A percentile compares a stretch with the other conserved stretches of the same genome.
phyloP scores from a whole-genome alignment of 2,888 invertebrate species.

The Tenthredo notha region DNA sequence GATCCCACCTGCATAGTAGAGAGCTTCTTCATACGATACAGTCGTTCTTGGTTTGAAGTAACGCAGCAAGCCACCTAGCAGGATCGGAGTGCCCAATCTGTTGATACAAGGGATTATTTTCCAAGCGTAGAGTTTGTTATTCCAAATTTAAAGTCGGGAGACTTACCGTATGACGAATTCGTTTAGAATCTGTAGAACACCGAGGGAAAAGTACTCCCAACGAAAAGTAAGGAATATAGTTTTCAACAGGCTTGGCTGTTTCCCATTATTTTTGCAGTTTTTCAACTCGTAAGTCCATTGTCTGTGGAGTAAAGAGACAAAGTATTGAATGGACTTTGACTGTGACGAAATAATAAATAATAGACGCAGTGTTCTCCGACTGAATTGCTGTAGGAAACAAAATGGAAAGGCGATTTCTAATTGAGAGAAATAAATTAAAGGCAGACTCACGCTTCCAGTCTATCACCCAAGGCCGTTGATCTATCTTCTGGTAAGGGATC shows the following conservation, averaged over 20 bases:
- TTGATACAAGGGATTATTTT: not conserved
- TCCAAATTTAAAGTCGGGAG: not conserved
- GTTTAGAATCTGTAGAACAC: slow-evolving; percentile 78
- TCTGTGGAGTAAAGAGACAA: slow-evolving; percentile 67
- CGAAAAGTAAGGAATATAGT: slow-evolving; percentile 79
- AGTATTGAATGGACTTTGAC: not conserved
- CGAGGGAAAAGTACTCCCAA: slow-evolving; percentile 77
- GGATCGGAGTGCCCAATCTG: slow-evolving; percentile 85
- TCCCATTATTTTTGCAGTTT: slow-evolving; percentile 68
- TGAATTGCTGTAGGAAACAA: not conserved
- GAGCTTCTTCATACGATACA: slow-evolving; percentile 68
- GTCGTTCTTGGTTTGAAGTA: slow-evolving; percentile 80
- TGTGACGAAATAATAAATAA: not conserved
- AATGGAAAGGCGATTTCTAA: not conserved
- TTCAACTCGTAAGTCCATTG: slow-evolving; percentile 79
- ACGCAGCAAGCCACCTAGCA: slow-evolving; percentile 83
- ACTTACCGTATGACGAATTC: slow-evolving; percentile 71
- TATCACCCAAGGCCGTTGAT: slow-evolving; percentile 85
- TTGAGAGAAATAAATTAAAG: not conserved
- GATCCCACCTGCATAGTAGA: slow-evolving; percentile 73
- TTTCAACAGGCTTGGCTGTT: slow-evolving; percentile 77
- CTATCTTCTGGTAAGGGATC: slow-evolving; percentile 85
- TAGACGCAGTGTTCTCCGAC: not conserved
- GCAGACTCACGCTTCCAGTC: slow-evolving; percentile 81
- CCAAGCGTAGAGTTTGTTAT: not conserved